Evolutionary conservation across 1,140 invertebrate genomes (phyloP), one percentile per base, ranked within the genome.

Genomic region (Heliothis subflexa): DNA sequence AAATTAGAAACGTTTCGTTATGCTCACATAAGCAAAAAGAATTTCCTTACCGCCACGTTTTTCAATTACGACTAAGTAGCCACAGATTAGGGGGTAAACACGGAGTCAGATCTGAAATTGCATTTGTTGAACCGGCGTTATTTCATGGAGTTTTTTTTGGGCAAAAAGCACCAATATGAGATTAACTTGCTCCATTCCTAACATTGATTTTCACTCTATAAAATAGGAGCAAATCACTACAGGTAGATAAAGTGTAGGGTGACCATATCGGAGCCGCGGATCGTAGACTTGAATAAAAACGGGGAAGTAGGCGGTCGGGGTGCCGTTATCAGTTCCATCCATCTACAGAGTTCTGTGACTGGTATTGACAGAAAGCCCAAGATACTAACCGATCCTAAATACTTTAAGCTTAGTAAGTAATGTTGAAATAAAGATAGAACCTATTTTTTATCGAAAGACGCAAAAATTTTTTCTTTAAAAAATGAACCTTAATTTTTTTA

Each of bases 231-330:
- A 55, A 76, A 76, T 76, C 62, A 76, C 59, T 50, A 64, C 61
- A 76, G 49, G 61, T 76, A 45, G 47, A 76, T 76, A 75, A 66
- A 45, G 12, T 54, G 73, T 66, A 76, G 59, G 74, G 61, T 76
- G 25, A 66, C 61, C 74, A 76, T 66, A 76, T 50, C 47, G 52
- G 16, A 33, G 28, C 28, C 16, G 49, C 5, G 55, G 25, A 16
- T 64, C 61, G 59, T 3, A 49, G 74, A 62, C 14, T 49, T 49
- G 33, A 33, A 73, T n/a, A 73, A 71, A 71, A 71, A 59, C 33
- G n/a, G 50, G 18, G 47, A 57, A 73, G 25, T 3, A 49, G 3
- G 52, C 9, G 68, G 28, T 3, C n/a, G 16, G 21, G 55, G 25
- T 18, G 12, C 25, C n/a, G 12, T 73, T 73, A 59, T 47, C 55